Conservation (phyloP, 2,113 vertebrate species). For the Syngnathus typhle region DNA sequence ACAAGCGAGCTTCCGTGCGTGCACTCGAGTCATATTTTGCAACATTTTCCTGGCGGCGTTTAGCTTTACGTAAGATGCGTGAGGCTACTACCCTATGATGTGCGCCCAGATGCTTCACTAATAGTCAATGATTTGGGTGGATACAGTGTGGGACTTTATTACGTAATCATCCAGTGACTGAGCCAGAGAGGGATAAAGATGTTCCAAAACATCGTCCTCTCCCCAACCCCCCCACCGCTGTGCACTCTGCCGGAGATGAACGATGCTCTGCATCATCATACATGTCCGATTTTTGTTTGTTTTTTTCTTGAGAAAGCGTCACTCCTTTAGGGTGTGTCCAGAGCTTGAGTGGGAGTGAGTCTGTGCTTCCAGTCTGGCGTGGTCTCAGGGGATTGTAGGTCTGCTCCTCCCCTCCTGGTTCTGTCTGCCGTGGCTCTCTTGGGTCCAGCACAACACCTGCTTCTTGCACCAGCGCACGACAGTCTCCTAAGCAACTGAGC, state of each 20-base stretch:
- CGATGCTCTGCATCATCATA: slow-evolving; percentile 23
- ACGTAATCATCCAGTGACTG: slow-evolving; percentile 50
- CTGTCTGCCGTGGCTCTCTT: slow-evolving; percentile 52
- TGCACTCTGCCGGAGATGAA: slow-evolving; percentile 42
- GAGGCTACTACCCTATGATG: neutral
- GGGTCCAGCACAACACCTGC: slow-evolving; percentile 68
- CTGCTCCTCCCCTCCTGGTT: slow-evolving; percentile 35
- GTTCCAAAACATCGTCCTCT: slow-evolving; percentile 55
- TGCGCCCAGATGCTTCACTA: slow-evolving; percentile 28
- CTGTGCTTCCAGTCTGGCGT: slow-evolving; percentile 58
- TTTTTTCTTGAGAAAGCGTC: neutral
- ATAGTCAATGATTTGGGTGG: slow-evolving; percentile 44
- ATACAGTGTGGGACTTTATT: slow-evolving; percentile 40
- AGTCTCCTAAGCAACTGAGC: slow-evolving; percentile 59
- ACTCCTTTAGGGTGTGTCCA: slow-evolving; percentile 47
- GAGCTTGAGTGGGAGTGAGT: slow-evolving; percentile 19
- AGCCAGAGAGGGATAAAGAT: slow-evolving; percentile 60
- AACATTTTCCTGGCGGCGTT: slow-evolving; percentile 29
- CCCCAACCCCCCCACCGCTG: slow-evolving; percentile 1
- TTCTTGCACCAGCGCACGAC: slow-evolving; percentile 51
- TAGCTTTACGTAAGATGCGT: slow-evolving; percentile 38
- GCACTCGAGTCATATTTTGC: slow-evolving; percentile 28
- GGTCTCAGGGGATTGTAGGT: slow-evolving; percentile 55
- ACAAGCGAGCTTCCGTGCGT: slow-evolving; percentile 13
- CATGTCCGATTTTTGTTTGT: slow-evolving; percentile 17